Percentiles rank a stretch among this genome's conserved stretches.
Evolutionary conservation across 2,797 vertebrate species (phyloP).

Genomic region (Pyrocephalus nanus): DNA sequence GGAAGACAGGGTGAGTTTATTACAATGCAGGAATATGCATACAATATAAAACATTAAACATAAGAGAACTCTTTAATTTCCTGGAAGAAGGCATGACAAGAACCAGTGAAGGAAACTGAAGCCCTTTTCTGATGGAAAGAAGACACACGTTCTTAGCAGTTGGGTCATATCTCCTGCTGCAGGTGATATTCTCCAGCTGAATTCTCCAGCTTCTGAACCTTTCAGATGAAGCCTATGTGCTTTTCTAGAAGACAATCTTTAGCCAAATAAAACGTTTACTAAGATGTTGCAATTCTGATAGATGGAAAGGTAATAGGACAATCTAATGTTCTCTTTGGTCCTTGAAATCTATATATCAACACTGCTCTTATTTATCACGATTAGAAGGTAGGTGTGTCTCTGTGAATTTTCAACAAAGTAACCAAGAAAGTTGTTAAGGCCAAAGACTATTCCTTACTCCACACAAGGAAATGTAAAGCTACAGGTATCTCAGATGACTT

Average conservation of each 20-base stretch:
- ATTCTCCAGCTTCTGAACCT: not conserved
- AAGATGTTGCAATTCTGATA: not conserved
- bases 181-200: not conserved
- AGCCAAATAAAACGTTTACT: not conserved
- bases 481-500: not conserved
- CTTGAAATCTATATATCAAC: not conserved
- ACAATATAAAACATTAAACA: not conserved
- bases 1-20: not conserved
- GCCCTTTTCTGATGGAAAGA: not conserved
- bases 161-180: not conserved
- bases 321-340: not conserved
- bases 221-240: not conserved
- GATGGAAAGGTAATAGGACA: not conserved
- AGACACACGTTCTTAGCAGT: not conserved
- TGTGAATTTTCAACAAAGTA: not conserved
- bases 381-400: not conserved
- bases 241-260: not conserved
- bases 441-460: not conserved
- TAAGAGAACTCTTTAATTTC: not conserved
- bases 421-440: not conserved
- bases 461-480: not conserved
- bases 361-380: not conserved
- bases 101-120: conserved; percentile 1
- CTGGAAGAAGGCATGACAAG: not conserved
- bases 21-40: not conserved